A percentile compares a stretch with the other conserved stretches of the same genome.
These are phyloP conservation scores for Passer domesticus DNA, from an alignment of 2,113 vertebrate genomes.

Conservation along the genomic window DNA sequence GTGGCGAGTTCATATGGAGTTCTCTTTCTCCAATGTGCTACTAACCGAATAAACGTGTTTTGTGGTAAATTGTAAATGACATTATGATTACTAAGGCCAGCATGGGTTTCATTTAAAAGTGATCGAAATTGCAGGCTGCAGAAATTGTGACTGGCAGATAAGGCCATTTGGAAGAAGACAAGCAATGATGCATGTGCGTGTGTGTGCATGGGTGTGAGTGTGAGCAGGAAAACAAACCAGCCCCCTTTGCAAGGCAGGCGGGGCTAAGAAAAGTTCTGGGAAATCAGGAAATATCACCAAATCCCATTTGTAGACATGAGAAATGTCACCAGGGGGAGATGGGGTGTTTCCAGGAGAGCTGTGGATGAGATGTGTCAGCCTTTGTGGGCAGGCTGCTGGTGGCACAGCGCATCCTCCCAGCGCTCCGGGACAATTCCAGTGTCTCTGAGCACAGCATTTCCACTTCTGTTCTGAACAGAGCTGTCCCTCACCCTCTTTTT, in stretches of 20 bases:
- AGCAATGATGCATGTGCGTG: neutral
- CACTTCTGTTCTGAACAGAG: neutral
- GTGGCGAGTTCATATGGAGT: slow-evolving; percentile 84
- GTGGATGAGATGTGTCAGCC: neutral
- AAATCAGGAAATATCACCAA: neutral
- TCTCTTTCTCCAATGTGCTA: slow-evolving; percentile 82
- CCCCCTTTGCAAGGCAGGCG: neutral
- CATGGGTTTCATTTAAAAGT: slow-evolving; percentile 85
- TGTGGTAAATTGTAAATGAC: slow-evolving; percentile 86
- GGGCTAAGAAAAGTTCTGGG: neutral
- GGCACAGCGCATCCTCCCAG: neutral
- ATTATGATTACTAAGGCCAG: slow-evolving; percentile 85
- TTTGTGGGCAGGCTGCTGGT: neutral
- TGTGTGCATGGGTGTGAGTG: neutral
- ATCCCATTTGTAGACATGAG: neutral
- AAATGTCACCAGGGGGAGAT: neutral
- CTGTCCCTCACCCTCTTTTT: neutral
- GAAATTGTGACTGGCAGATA: slow-evolving; percentile 81
- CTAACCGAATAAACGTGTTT: slow-evolving; percentile 86
- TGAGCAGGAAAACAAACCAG: neutral
- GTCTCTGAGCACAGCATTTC: neutral
- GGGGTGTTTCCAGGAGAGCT: neutral
- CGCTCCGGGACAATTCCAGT: neutral
- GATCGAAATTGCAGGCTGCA: slow-evolving; percentile 79
- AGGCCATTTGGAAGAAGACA: slow-evolving; percentile 60